Conservation (phyloP, 1,140 invertebrate species). For the Drosophila pruinosa region DNA sequence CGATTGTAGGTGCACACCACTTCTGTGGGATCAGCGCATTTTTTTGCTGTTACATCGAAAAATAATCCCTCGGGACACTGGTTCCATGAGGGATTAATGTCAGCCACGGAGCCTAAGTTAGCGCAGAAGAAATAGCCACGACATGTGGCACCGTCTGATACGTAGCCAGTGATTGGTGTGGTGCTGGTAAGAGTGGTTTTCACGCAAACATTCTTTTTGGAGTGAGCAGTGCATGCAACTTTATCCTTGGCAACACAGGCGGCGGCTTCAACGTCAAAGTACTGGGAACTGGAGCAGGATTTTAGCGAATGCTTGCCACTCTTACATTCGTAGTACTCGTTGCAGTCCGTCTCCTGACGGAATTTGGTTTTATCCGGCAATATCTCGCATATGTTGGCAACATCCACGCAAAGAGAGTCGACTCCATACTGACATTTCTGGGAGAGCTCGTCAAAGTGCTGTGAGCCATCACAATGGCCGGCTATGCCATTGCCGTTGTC, state of each 20-base stretch:
- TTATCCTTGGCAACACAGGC: constrained; percentile 26
- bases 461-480: constrained; percentile 30
- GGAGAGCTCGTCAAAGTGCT: constrained; percentile 56
- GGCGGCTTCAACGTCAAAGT: constrained; percentile 55
- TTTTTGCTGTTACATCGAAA: constrained; percentile 32
- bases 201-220: constrained; percentile 27
- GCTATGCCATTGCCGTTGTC: constrained; percentile 19
- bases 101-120: constrained; percentile 26
- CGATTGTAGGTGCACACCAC: constrained; percentile 64
- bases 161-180: constrained; percentile 12
- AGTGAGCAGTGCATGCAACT: constrained; percentile 49
- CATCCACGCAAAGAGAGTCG: constrained; percentile 58
- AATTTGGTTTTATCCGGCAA: constrained; percentile 51
- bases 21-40: constrained; percentile 37
- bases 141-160: constrained; percentile 59
- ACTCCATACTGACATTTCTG: constrained; percentile 46
- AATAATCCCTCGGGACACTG: constrained; percentile 66
- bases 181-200: background rate
- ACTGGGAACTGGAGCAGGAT: constrained; percentile 26
- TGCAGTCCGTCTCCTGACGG: constrained; percentile 56
- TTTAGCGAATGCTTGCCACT: constrained; percentile 12
- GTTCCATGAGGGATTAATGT: constrained; percentile 54
- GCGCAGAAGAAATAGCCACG: constrained; percentile 72
- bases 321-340: constrained; percentile 58
- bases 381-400: constrained; percentile 65